A percentile compares a stretch with the other conserved stretches of the same genome.
Conservation (phyloP, 2,113 vertebrate species). For the Eonycteris spelaea region DNA sequence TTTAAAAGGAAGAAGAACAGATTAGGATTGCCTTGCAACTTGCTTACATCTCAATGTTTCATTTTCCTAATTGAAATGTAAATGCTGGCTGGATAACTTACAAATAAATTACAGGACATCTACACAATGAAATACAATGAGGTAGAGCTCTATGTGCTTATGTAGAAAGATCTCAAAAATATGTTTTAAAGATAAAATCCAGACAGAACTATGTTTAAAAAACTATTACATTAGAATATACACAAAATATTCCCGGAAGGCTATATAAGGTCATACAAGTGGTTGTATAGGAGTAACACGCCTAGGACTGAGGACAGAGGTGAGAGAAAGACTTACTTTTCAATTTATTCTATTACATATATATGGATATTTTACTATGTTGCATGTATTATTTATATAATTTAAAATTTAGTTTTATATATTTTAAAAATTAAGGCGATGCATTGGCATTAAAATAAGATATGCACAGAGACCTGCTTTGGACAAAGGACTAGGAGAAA, state of each 20-base stretch:
- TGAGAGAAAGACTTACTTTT: not conserved
- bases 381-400: not conserved
- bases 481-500: not conserved
- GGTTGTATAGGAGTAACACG: not conserved
- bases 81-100: not conserved
- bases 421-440: not conserved
- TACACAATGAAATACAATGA: not conserved
- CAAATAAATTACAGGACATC: not conserved
- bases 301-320: not conserved
- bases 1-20: not conserved
- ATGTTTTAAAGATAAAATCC: constrained; percentile 26
- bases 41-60: not conserved
- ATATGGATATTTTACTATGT: not conserved
- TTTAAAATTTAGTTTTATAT: not conserved
- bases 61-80: not conserved
- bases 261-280: not conserved
- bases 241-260: not conserved
- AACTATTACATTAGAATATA: not conserved
- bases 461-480: not conserved
- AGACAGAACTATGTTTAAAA: not conserved
- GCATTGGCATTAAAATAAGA: not conserved
- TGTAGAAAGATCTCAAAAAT: not conserved
- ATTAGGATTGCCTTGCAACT: not conserved
- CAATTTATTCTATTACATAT: constrained; percentile 4
- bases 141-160: not conserved